These are phyloP conservation scores for Mizuhopecten yessoensis DNA, from an alignment of 1,140 invertebrate species.

Conservation along the genomic window DNA sequence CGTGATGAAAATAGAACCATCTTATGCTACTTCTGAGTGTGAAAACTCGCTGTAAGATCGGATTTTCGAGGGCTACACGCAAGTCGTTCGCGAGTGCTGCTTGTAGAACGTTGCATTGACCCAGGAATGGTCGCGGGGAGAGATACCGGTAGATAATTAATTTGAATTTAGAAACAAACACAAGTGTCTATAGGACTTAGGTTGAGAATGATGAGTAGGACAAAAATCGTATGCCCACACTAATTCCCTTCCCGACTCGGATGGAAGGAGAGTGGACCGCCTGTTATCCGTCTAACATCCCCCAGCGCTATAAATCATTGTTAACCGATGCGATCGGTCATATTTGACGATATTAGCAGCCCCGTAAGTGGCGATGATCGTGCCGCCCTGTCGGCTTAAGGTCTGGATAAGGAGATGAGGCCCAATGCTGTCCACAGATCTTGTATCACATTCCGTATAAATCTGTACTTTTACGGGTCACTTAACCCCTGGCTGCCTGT, in stretches of 20 bases:
- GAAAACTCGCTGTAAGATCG: background rate
- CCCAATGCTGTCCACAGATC: background rate
- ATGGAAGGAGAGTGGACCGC: background rate
- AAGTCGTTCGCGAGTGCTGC: background rate
- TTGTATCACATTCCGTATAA: slow-evolving; percentile 2
- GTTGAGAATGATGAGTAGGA: background rate
- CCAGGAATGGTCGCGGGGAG: background rate
- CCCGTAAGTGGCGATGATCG: background rate
- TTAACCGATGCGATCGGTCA: background rate
- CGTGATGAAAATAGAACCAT: background rate
- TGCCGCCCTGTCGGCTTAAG: background rate
- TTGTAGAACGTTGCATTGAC: background rate
- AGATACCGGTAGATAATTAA: background rate
- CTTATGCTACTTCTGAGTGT: background rate
- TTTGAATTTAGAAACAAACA: slow-evolving; percentile 39
- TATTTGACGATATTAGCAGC: slow-evolving; percentile 28
- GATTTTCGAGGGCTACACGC: background rate
- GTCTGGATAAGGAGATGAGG: background rate
- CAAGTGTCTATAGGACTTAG: slow-evolving; percentile 15
- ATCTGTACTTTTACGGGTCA: slow-evolving; percentile 12
- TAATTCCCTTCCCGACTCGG: background rate
- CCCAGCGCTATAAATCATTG: slow-evolving; percentile 3
- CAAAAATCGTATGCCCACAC: background rate
- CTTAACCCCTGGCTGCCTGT: background rate
- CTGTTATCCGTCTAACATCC: background rate